These are phyloP conservation scores for Micrasema minimum DNA, from an alignment of 1,140 invertebrate genomes.

Conservation along the genomic window DNA sequence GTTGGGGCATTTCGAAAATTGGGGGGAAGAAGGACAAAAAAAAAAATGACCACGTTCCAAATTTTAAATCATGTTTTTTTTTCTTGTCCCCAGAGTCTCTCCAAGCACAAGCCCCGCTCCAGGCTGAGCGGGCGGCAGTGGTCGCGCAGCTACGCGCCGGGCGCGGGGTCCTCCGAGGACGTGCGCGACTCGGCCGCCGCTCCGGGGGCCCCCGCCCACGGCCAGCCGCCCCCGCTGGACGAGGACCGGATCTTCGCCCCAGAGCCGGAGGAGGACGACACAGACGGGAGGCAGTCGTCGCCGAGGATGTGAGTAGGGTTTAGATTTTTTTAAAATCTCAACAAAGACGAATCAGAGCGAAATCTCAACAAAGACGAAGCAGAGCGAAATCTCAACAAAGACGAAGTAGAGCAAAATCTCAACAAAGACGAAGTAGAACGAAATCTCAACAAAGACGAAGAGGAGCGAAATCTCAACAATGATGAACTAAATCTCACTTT, in stretches of 20 bases:
- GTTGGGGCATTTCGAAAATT: too few relatives aligned
- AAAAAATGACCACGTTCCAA: too few relatives aligned
- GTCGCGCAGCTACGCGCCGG: conserved; percentile 69
- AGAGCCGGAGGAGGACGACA: conserved; percentile 52
- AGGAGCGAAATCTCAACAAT: neutral
- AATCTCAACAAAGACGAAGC: too few relatives aligned
- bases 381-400: too few relatives aligned
- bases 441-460: neutral
- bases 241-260: conserved; percentile 62
- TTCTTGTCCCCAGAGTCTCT: conserved; percentile 63
- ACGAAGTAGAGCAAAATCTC: too few relatives aligned
- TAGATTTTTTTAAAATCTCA: neutral
- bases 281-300: conserved; percentile 39
- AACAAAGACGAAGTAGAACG: too few relatives aligned
- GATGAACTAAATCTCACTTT: neutral
- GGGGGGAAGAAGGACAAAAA: too few relatives aligned
- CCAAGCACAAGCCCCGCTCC: conserved; percentile 61
- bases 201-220: conserved; percentile 35
- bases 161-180: conserved; percentile 52
- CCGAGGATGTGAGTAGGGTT: conserved; percentile 46
- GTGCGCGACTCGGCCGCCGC: conserved; percentile 46
- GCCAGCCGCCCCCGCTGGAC: conserved; percentile 48
- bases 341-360: neutral
- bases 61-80: too few relatives aligned
- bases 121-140: conserved; percentile 58